Conservation (phyloP, 2,888 invertebrate genomes). For the Yponomeuta cagnagella region DNA sequence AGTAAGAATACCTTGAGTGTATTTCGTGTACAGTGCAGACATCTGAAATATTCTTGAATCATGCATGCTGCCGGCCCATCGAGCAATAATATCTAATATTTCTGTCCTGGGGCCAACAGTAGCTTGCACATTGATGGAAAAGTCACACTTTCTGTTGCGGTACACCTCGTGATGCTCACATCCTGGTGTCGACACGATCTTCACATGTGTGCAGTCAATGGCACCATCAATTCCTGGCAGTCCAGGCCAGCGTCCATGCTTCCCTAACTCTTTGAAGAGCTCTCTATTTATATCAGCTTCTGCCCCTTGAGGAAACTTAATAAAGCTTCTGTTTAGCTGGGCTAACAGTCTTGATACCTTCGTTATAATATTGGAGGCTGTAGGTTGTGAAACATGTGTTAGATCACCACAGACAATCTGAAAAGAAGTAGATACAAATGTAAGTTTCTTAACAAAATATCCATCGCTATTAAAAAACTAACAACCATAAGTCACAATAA, state of each 20-base stretch:
- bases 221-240: not conserved
- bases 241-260: conserved; percentile 13
- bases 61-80: conserved; percentile 19
- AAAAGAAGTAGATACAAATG: not conserved
- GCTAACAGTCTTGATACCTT: too few species aligned
- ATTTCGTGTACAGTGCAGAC: conserved; percentile 17
- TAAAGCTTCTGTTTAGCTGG: too few species aligned
- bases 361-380: not conserved
- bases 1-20: conserved; percentile 14
- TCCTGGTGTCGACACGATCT: conserved; percentile 18
- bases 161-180: conserved; percentile 20
- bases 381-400: not conserved
- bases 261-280: too few species aligned
- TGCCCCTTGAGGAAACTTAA: too few species aligned
- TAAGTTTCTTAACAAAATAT: too few species aligned
- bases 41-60: conserved; percentile 21
- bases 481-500: not conserved
- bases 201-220: conserved; percentile 18
- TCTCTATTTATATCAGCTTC: too few species aligned
- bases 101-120: conserved; percentile 3
- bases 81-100: conserved; percentile 19
- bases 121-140: conserved; percentile 19
- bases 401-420: conserved; percentile 11
- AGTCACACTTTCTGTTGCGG: conserved; percentile 18
- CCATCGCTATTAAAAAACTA: not conserved